Evolutionary conservation across 2,888 invertebrate species (phyloP), one percentile per base, ranked within the genome.

Genomic region (Drosophila mulleri): DNA sequence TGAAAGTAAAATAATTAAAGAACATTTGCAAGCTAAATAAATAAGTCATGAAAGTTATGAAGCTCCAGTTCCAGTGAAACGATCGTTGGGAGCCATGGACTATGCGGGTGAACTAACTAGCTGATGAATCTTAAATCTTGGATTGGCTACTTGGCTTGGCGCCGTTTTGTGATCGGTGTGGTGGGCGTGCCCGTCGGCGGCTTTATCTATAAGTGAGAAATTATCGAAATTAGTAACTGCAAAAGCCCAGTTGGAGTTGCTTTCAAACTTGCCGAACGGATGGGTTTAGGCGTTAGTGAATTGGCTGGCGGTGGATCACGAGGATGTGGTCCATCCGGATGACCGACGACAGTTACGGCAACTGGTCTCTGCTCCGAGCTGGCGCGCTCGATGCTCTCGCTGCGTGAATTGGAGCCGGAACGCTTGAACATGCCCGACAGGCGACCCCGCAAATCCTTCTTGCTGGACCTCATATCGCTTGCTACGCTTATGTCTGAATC

Each of bases 341-440:
- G 90, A 0, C 92, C 92, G 14, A 93, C 92, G 8, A 93, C 90
- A 20, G 92, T 92, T 1, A 93, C 93, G 44, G 95, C 94, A 20
- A 95, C 93, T 16, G 94, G 94, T 91, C 93, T 94, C 83, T 92
- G 94, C 44, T 93, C 93, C 72, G 84, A 87, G 18, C 86, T 87
- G 44, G 82, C 73, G 16, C 91, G 88, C 50, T 93, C 93, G 41
- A 83, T 90, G 68, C 96, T 96, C 88, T 95, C 96, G 67, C 95
- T 95, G 65, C 96, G 94, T 11, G 96, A 94, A 37, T 94, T 93
- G 16, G 95, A 96, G 8, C 94, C 92, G 66, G 94, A 94, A 82
- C 96, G 95, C 91, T 95, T 96, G 89, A 98, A 98, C 94, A 98
- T 97, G 75, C 96, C 97, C 0, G 97, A 96, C 48, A 98, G 93